Evolutionary conservation across 2,797 vertebrate species (phyloP).

Genomic region (Pyrocephalus nanus): DNA sequence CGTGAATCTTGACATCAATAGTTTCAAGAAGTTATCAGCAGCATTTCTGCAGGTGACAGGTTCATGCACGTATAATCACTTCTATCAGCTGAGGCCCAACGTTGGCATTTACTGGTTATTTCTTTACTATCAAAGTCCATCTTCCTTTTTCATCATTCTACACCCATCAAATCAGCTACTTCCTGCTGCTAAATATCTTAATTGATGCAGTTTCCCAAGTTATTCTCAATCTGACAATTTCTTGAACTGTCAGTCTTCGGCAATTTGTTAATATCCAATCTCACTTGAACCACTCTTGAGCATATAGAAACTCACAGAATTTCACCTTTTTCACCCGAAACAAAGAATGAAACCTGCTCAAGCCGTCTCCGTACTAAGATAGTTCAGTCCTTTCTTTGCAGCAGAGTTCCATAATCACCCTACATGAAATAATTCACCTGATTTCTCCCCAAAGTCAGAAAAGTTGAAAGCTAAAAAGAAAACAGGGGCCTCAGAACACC

Average conservation of each 20-base stretch:
- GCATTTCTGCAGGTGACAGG: background rate
- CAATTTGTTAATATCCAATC: background rate
- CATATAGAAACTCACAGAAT: background rate
- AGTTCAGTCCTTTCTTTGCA: background rate
- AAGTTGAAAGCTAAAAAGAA: background rate
- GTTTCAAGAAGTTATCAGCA: background rate
- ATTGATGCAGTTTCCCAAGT: background rate
- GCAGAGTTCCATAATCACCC: background rate
- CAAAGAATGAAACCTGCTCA: background rate
- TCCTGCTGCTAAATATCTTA: background rate
- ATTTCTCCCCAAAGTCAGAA: background rate
- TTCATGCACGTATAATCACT: background rate
- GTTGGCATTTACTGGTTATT: background rate
- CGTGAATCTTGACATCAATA: background rate
- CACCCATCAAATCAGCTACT: background rate
- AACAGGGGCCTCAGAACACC: background rate
- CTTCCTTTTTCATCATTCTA: background rate
- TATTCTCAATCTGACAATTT: background rate
- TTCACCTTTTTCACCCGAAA: background rate
- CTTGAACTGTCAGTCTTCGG: background rate
- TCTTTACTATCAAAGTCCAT: background rate
- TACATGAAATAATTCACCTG: background rate
- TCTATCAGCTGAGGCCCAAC: background rate
- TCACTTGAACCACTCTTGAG: background rate
- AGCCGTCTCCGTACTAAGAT: background rate